phyloP scores from a whole-genome alignment of 2,797 vertebrate species.

The Phrynocephalus guinanensis region DNA sequence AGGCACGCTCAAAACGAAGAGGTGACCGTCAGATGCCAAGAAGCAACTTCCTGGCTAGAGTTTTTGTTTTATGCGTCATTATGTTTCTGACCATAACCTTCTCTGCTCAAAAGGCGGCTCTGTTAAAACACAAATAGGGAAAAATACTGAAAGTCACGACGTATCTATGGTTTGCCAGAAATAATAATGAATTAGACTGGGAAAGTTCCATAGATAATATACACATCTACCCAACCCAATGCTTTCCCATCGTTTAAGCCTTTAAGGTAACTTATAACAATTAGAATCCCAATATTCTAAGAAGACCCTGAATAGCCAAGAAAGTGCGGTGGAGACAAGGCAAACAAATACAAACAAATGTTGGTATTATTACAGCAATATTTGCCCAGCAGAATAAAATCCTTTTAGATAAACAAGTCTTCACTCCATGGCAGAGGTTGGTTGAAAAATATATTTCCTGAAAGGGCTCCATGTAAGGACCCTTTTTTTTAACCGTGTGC shows the following conservation, averaged over 20 bases:
- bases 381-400: neutral
- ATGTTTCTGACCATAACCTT: conserved; percentile 28
- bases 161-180: conserved; percentile 40
- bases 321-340: neutral
- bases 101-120: conserved; percentile 20
- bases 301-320: neutral
- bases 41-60: conserved; percentile 36
- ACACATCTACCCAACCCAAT: neutral
- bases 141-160: conserved; percentile 10
- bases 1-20: conserved; percentile 48
- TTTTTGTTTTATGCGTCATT: conserved; percentile 27
- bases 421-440: neutral
- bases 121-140: neutral
- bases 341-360: neutral
- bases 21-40: conserved; percentile 38
- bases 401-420: neutral
- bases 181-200: neutral
- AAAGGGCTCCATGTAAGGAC: neutral
- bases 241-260: neutral
- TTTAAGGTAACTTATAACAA: neutral
- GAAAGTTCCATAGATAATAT: no score
- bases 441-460: conserved; percentile 22
- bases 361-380: neutral
- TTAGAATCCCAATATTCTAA: neutral
- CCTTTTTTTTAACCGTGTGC: no score